Percentiles rank a stretch among this genome's conserved stretches.
Conservation (phyloP, 2,113 vertebrate genomes). For the Xiphophorus couchianus region DNA sequence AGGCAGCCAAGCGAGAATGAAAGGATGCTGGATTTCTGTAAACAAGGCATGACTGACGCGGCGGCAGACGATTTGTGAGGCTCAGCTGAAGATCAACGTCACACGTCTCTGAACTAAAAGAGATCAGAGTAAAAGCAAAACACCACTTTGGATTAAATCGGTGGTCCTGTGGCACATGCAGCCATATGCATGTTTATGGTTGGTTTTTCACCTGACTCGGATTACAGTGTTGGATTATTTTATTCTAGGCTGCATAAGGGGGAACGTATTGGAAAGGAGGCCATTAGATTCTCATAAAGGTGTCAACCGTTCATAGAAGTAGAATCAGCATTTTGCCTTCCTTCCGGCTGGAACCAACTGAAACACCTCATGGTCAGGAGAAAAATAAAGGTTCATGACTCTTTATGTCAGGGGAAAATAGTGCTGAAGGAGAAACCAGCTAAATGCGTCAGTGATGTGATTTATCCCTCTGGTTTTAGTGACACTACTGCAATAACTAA, state of each 20-base stretch:
- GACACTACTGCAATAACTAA: no score
- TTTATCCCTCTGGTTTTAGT: neutral
- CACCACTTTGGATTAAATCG: constrained; percentile 10
- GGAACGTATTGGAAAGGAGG: neutral
- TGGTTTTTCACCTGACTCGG: neutral
- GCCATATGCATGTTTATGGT: neutral
- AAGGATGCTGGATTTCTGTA: constrained; percentile 58
- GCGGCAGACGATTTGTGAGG: constrained; percentile 68
- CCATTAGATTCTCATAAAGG: neutral
- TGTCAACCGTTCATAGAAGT: neutral
- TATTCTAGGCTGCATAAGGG: neutral
- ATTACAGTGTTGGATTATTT: neutral
- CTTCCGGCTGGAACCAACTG: neutral
- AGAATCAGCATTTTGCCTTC: neutral
- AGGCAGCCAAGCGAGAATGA: constrained; percentile 48
- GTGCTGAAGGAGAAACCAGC: no score
- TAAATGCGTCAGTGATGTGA: neutral
- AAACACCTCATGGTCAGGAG: no score
- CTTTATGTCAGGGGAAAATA: no score
- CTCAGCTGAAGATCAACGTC: constrained; percentile 76
- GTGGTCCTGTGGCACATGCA: constrained; percentile 11
- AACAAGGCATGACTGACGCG: constrained; percentile 78
- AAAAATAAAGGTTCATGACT: neutral
- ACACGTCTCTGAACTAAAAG: constrained; percentile 47
- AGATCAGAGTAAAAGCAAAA: constrained; percentile 24